phyloP scores from a whole-genome alignment of 1,140 invertebrate species.

The Sarcophaga bullata region DNA sequence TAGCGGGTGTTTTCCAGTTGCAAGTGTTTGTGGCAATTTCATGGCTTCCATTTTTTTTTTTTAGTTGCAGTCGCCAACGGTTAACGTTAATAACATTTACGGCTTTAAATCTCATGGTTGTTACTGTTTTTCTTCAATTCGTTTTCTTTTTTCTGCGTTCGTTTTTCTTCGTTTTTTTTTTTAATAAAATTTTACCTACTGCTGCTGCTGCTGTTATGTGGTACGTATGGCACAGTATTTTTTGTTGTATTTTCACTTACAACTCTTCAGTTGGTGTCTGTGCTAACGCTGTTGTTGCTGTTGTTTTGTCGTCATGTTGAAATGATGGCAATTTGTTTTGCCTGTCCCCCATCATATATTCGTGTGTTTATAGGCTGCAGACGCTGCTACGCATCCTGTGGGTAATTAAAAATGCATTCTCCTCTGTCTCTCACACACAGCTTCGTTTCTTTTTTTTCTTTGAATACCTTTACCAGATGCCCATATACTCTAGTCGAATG shows the following conservation, averaged over 20 bases:
- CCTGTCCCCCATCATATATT: conserved; percentile 36
- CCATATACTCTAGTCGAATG: neutral
- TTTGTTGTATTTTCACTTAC: conserved; percentile 21
- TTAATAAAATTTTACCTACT: too few relatives aligned
- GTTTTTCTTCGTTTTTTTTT: neutral
- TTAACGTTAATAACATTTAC: conserved; percentile 19
- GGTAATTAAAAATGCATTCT: conserved; percentile 47
- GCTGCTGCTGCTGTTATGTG: conserved; percentile 2
- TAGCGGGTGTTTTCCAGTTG: conserved; percentile 26
- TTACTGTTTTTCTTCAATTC: neutral
- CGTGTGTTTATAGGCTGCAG: neutral
- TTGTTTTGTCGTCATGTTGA: conserved; percentile 26
- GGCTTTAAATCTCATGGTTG: conserved; percentile 9
- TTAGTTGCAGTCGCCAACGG: neutral
- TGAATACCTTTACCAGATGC: conserved; percentile 35
- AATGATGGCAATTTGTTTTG: conserved; percentile 47
- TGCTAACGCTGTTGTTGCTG: conserved; percentile 3
- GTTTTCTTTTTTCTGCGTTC: neutral
- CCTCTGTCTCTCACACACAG: conserved; percentile 6
- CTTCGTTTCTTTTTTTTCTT: neutral
- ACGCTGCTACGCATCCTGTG: conserved; percentile 45
- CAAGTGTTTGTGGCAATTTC: neutral
- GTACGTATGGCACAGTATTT: neutral
- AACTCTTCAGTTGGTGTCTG: neutral
- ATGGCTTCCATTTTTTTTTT: neutral